Evolutionary conservation across 2,888 invertebrate species (phyloP), one percentile per base, ranked within the genome.

Genomic region (Chymomyza fuscimana): DNA sequence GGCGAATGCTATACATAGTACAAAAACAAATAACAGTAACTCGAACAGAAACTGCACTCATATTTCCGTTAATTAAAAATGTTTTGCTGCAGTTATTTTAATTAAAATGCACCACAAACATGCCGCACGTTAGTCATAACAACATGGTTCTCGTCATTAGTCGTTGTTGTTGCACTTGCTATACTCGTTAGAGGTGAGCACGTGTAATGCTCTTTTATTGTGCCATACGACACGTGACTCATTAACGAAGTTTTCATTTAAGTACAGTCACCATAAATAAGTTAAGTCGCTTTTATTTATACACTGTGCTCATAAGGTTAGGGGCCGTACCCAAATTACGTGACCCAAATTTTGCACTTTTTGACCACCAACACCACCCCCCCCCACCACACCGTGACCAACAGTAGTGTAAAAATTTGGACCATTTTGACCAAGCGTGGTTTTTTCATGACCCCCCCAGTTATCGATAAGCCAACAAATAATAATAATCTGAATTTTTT

Each of bases 61-160:
- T 72, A 77, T 78, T 75, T 84, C 73, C 77, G 69, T 76, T 87
- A 84, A 82, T 82, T 82, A 87, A 80, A 79, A 78, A 40, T 59
- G 61, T 63, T 67, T 73, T 59, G 22, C 36, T 56, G 5, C 69
- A 73, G 73, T 65, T 83, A 76, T 77, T 83, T 88, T 86, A 83
- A 83, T 83, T 88, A 87, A 88, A 84, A 70, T 77, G 67, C 74
- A 25, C 61, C 63, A 67, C 71, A 65, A 79, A 64, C 73, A 77
- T 62, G 81, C 69, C 52, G 40, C 46, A 51, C 12, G 40, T 46
- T 46, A 12, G 40, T 46, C 12, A 46, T 46, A 46, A 12, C 40
- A 46, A 46, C 40, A 12, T 46, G 40, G 40, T 4, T 10, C n/a
- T 36, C 9, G 15, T 36, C 60, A 36, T 60, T 60, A 32, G 60